Percentiles rank a stretch among this genome's conserved stretches.
Conservation (phyloP, 2,888 invertebrate species). For the Scelioninae gen. 1 region DNA sequence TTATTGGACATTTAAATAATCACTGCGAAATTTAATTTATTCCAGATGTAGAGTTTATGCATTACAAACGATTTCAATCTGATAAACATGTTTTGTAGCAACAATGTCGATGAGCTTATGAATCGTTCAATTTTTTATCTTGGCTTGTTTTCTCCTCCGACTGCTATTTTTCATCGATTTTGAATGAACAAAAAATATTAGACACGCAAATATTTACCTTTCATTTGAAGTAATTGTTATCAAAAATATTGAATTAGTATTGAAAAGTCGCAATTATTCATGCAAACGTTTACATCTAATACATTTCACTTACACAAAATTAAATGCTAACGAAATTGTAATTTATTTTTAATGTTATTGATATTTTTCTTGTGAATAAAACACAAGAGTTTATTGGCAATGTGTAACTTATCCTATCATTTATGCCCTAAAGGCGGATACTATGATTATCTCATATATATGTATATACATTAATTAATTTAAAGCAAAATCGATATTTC, state of each 20-base stretch:
- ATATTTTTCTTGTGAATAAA: background rate
- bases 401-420: background rate
- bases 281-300: too few species aligned
- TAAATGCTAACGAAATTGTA: too few species aligned
- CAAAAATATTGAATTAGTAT: background rate
- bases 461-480: background rate
- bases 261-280: background rate
- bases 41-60: background rate
- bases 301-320: too few species aligned
- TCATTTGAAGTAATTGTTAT: background rate
- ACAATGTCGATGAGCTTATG: background rate
- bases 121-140: background rate
- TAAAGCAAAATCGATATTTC: slow-evolving; percentile 7
- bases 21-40: too few species aligned
- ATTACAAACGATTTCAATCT: background rate
- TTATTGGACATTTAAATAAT: too few species aligned
- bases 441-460: background rate
- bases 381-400: background rate
- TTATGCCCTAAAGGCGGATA: background rate
- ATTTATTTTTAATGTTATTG: too few species aligned
- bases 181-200: background rate
- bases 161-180: background rate
- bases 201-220: background rate
- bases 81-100: slow-evolving; percentile 1
- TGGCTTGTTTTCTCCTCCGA: background rate